phyloP scores from a whole-genome alignment of 2,888 invertebrate genomes.

The Odontothrips loti region DNA sequence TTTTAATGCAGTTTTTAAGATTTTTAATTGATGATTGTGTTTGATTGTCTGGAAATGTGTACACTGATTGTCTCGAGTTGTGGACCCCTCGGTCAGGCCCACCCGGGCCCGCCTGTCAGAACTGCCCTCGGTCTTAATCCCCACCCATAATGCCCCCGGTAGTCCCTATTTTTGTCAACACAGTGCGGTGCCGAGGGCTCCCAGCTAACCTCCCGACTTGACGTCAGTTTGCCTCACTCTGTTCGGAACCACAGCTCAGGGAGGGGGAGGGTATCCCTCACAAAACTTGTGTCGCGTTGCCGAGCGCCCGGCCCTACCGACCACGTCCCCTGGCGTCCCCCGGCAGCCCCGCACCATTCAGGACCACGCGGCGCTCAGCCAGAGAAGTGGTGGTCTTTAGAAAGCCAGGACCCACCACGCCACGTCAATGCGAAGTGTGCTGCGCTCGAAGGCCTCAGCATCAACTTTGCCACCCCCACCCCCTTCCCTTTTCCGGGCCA shows the following conservation, averaged over 20 bases:
- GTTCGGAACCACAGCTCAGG: neutral
- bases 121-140: no score
- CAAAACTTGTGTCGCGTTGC: neutral
- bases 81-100: no score
- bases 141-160: no score
- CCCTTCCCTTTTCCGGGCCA: neutral
- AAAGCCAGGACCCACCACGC: neutral
- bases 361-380: neutral
- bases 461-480: neutral
- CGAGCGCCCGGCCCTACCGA: neutral
- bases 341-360: neutral
- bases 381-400: constrained; percentile 6
- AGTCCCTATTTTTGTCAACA: no score
- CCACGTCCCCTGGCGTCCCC: neutral
- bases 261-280: neutral
- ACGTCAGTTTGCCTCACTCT: neutral
- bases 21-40: no score
- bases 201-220: no score
- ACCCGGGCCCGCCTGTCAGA: no score
- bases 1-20: no score
- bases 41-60: no score
- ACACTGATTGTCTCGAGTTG: no score
- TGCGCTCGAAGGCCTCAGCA: no score
- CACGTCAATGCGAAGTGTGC: neutral
- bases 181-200: no score